Evolutionary conservation across 2,113 vertebrate species (phyloP).

Genomic region (Takifugu flavidus): DNA sequence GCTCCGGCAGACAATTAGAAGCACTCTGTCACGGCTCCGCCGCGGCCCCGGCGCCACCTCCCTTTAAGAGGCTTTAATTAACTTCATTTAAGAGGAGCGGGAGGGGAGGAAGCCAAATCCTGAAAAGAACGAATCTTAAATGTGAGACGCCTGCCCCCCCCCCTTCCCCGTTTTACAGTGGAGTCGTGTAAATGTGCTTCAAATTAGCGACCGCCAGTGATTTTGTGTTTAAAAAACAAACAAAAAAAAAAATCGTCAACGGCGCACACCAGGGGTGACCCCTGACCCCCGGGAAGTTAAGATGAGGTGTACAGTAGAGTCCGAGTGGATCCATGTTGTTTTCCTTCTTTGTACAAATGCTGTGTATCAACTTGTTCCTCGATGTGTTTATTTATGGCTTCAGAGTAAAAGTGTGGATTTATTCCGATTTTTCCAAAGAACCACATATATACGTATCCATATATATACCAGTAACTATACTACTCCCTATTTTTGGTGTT

Average conservation of each 20-base stretch:
- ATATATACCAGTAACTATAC: constrained; percentile 22
- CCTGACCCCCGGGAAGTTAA: too few relatives aligned
- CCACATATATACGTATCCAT: constrained; percentile 19
- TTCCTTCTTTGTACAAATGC: constrained; percentile 67
- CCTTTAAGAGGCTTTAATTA: constrained; percentile 80
- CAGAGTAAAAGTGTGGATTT: constrained; percentile 54
- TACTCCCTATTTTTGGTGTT: constrained; percentile 59
- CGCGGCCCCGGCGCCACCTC: constrained; percentile 75
- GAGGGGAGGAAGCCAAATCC: constrained; percentile 25
- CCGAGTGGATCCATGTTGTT: constrained; percentile 60
- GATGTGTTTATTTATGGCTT: constrained; percentile 62
- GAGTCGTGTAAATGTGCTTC: constrained; percentile 45
- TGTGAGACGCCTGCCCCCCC: constrained; percentile 28
- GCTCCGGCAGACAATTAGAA: constrained; percentile 80
- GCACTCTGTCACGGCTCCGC: constrained; percentile 78
- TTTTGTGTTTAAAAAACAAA: too few relatives aligned
- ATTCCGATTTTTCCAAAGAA: constrained; percentile 39
- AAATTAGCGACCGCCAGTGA: constrained; percentile 22
- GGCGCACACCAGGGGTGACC: too few relatives aligned
- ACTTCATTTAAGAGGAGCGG: constrained; percentile 66
- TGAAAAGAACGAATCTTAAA: constrained; percentile 33
- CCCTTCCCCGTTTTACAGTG: constrained; percentile 29
- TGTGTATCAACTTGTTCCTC: constrained; percentile 67
- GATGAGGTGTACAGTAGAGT: constrained; percentile 47
- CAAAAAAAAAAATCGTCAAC: too few relatives aligned